phyloP scores from a whole-genome alignment of 2,113 vertebrate genomes.

The rat (Rattus norvegicus) region DNA sequence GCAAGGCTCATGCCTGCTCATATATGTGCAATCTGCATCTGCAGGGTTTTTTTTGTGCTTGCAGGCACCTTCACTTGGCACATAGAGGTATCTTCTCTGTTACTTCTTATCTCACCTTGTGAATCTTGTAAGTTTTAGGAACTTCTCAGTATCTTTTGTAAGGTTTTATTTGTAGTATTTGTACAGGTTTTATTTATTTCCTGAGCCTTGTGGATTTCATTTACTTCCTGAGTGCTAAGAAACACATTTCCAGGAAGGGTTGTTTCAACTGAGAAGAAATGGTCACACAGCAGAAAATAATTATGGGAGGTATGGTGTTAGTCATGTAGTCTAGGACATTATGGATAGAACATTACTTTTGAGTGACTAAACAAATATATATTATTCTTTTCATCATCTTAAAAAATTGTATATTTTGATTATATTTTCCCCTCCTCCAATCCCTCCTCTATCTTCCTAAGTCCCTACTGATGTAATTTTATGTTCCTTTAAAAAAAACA shows the following conservation, averaged over 20 bases:
- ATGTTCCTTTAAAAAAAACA: not conserved
- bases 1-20: fast-evolving
- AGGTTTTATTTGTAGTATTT: not conserved
- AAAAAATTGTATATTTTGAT: not conserved
- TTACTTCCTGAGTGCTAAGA: not conserved
- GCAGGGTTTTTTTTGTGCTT: fast-evolving
- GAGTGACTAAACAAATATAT: not conserved
- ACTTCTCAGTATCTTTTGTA: too few species aligned
- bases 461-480: not conserved
- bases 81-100: not conserved
- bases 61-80: not conserved
- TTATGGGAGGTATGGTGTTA: not conserved
- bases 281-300: not conserved
- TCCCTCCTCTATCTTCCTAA: not conserved
- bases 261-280: not conserved
- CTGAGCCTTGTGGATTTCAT: not conserved
- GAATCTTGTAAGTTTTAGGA: not conserved
- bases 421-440: not conserved
- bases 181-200: not conserved
- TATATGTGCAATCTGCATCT: not conserved
- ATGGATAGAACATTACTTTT: conserved; percentile 15
- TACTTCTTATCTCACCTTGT: not conserved
- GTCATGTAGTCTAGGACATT: not conserved
- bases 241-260: not conserved
- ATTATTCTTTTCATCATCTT: not conserved